Evolutionary conservation across 2,888 invertebrate genomes (phyloP).

Genomic region (Colletes collaris): DNA sequence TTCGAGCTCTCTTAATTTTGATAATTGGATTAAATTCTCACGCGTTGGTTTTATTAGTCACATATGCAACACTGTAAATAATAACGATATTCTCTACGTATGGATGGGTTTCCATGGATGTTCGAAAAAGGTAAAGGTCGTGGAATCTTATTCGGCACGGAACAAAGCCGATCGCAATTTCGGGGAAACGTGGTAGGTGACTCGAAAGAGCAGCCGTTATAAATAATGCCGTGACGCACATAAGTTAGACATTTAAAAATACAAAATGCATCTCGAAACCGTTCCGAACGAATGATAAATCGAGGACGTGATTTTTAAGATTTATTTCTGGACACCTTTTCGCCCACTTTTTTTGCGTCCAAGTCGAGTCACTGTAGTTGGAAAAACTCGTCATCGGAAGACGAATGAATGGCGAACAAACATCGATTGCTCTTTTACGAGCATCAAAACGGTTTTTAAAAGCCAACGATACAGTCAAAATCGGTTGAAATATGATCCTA

Average conservation of each 20-base stretch:
- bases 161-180: slow-evolving; percentile 54
- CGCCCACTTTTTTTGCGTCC: not conserved
- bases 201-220: slow-evolving; percentile 33
- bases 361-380: not conserved
- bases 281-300: slow-evolving; percentile 38
- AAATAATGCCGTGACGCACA: slow-evolving; percentile 55
- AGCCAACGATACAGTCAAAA: too few relatives aligned
- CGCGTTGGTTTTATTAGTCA: too few relatives aligned
- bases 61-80: too few relatives aligned
- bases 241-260: slow-evolving; percentile 44
- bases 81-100: too few relatives aligned
- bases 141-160: slow-evolving; percentile 30
- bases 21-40: too few relatives aligned
- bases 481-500: too few relatives aligned
- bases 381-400: not conserved
- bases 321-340: slow-evolving; percentile 22
- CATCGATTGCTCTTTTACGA: too few relatives aligned
- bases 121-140: not conserved
- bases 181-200: slow-evolving; percentile 33
- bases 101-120: too few relatives aligned
- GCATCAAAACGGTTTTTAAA: too few relatives aligned
- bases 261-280: slow-evolving; percentile 30
- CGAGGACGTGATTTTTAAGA: slow-evolving; percentile 22
- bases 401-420: not conserved
- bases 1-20: too few relatives aligned